A percentile compares a stretch with the other conserved stretches of the same genome.
These are phyloP conservation scores for Leptatherina wallacei DNA, from an alignment of 2,797 vertebrate genomes.

Conservation along the genomic window DNA sequence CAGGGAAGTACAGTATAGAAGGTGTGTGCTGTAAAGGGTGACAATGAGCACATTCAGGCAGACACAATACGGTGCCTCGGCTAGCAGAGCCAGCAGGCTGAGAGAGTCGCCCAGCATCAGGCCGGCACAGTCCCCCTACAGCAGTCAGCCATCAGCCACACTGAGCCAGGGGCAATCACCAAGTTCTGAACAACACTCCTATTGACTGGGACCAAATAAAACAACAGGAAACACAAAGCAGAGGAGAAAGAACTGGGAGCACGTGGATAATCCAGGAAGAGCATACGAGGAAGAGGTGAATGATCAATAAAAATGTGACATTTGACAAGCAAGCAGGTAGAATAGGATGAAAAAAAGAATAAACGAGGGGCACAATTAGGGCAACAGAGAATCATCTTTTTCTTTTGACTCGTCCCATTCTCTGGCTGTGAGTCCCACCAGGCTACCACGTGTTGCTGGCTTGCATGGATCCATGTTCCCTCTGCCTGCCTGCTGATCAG, in stretches of 20 bases:
- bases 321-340: slow-evolving; percentile 12
- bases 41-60: slow-evolving; percentile 84
- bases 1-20: slow-evolving; percentile 83
- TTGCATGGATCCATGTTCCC: slow-evolving; percentile 52
- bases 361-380: slow-evolving; percentile 16
- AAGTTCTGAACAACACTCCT: slow-evolving; percentile 65
- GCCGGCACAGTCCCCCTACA: slow-evolving; percentile 55
- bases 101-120: slow-evolving; percentile 65
- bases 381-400: slow-evolving; percentile 22
- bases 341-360: slow-evolving; percentile 9
- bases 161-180: slow-evolving; percentile 68
- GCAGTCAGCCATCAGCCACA: slow-evolving; percentile 51
- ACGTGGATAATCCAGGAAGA: slow-evolving; percentile 9
- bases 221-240: slow-evolving; percentile 48
- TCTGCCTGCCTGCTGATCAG: slow-evolving; percentile 63
- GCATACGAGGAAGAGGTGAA: slow-evolving; percentile 21
- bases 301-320: background rate
- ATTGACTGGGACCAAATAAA: slow-evolving; percentile 64
- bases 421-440: slow-evolving; percentile 52
- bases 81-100: slow-evolving; percentile 53
- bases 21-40: slow-evolving; percentile 73
- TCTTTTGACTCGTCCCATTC: slow-evolving; percentile 45
- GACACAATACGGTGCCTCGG: slow-evolving; percentile 75
- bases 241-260: slow-evolving; percentile 27
- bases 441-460: slow-evolving; percentile 61